phyloP scores from a whole-genome alignment of 2,888 invertebrate genomes.

The Scaptomyza cyrtandrae region DNA sequence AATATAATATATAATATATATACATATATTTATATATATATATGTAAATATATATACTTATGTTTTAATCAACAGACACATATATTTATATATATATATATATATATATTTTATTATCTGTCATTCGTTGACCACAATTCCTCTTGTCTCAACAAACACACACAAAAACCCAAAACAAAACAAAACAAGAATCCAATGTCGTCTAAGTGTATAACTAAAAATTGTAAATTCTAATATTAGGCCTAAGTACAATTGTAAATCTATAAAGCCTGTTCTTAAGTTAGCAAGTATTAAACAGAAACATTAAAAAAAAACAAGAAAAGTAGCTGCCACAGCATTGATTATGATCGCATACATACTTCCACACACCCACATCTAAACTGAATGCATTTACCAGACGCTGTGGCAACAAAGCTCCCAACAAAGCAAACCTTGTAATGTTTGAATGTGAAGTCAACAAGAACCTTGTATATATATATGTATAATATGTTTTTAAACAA shows the following conservation, averaged over 20 bases:
- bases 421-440: conserved; percentile 25
- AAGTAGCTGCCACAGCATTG: conserved; percentile 28
- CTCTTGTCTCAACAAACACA: conserved; percentile 1
- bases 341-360: conserved; percentile 23
- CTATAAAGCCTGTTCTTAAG: conserved; percentile 68
- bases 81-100: conserved; percentile 5
- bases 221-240: conserved; percentile 79
- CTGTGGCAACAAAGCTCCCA: conserved; percentile 46
- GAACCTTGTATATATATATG: conserved; percentile 51
- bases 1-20: conserved; percentile 19
- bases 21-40: conserved; percentile 1
- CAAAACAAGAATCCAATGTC: conserved; percentile 46
- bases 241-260: conserved; percentile 72
- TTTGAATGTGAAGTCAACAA: conserved; percentile 41
- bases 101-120: conserved; percentile 16
- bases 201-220: conserved; percentile 62
- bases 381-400: conserved; percentile 68
- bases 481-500: conserved; percentile 14
- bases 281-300: conserved; percentile 75
- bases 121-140: conserved; percentile 29
- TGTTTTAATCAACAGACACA: not conserved
- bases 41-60: conserved; percentile 1
- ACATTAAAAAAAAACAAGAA: not conserved
- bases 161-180: conserved; percentile 7
- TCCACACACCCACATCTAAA: conserved; percentile 25